phyloP scores from a whole-genome alignment of 2,113 vertebrate genomes.

The Oophaga pumilio region DNA sequence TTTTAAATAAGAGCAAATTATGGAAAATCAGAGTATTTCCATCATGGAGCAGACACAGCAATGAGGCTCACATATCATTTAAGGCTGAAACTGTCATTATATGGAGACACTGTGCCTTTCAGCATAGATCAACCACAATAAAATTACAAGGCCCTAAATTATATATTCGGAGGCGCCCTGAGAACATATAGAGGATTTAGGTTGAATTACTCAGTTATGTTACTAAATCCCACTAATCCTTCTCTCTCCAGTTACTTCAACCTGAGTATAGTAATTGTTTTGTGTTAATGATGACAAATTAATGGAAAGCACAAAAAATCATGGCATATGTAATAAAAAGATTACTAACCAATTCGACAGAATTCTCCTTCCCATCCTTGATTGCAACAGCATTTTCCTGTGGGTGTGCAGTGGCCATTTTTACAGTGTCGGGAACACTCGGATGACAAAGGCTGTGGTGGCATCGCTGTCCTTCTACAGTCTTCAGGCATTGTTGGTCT shows the following conservation, averaged over 20 bases:
- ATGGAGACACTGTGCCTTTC: conserved; percentile 26
- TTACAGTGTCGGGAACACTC: conserved; percentile 92
- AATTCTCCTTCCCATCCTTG: conserved; percentile 94
- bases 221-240: conserved; percentile 33
- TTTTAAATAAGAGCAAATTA: background rate
- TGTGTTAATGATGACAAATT: conserved; percentile 39
- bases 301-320: conserved; percentile 35
- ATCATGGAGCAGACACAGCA: conserved; percentile 16
- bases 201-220: conserved; percentile 1
- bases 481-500: conserved; percentile 92
- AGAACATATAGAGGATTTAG: conserved; percentile 28
- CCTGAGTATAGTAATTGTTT: conserved; percentile 30
- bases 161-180: conserved; percentile 10
- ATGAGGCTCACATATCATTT: conserved; percentile 14
- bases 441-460: conserved; percentile 85
- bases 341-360: conserved; percentile 88
- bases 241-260: conserved; percentile 43
- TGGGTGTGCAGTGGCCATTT: conserved; percentile 93
- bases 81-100: conserved; percentile 13
- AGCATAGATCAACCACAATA: conserved; percentile 19
- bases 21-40: background rate
- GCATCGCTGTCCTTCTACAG: conserved; percentile 82
- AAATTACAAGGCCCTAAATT: conserved; percentile 9
- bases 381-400: conserved; percentile 91
- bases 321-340: conserved; percentile 29